These are phyloP conservation scores for Drosophila insularis DNA, from an alignment of 1,140 invertebrate genomes.

Conservation along the genomic window DNA sequence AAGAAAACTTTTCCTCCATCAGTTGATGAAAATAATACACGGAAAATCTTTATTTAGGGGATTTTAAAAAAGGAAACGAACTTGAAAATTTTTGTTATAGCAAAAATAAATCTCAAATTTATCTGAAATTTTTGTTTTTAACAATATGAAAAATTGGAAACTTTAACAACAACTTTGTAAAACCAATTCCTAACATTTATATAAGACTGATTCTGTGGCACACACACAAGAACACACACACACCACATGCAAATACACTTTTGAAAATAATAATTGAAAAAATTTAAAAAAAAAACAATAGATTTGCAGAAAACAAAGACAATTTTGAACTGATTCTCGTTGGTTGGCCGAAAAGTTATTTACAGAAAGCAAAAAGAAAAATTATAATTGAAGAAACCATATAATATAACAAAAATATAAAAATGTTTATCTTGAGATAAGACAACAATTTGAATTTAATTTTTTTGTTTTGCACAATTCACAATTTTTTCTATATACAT, in stretches of 20 bases:
- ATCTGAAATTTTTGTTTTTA: no score
- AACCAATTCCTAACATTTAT: no score
- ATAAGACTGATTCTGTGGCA: not conserved
- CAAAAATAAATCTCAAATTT: no score
- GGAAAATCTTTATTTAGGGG: no score
- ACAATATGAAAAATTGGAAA: no score
- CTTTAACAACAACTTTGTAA: no score
- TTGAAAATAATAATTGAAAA: not conserved
- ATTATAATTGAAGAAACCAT: conserved; percentile 5
- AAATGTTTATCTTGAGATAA: not conserved
- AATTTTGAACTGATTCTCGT: conserved; percentile 83
- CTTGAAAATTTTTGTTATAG: no score
- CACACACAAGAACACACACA: not conserved
- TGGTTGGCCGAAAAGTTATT: conserved; percentile 60
- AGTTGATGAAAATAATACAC: no score
- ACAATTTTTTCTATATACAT: conserved; percentile 5
- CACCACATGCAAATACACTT: not conserved
- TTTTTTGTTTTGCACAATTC: not conserved
- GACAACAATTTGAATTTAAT: not conserved
- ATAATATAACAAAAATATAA: not conserved
- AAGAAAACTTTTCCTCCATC: no score
- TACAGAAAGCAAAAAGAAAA: conserved; percentile 10
- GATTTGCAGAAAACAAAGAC: conserved; percentile 39
- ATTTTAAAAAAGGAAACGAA: no score
- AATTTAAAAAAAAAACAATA: not conserved